phyloP scores from a whole-genome alignment of 2,888 invertebrate genomes.

The Phalangium opilio region DNA sequence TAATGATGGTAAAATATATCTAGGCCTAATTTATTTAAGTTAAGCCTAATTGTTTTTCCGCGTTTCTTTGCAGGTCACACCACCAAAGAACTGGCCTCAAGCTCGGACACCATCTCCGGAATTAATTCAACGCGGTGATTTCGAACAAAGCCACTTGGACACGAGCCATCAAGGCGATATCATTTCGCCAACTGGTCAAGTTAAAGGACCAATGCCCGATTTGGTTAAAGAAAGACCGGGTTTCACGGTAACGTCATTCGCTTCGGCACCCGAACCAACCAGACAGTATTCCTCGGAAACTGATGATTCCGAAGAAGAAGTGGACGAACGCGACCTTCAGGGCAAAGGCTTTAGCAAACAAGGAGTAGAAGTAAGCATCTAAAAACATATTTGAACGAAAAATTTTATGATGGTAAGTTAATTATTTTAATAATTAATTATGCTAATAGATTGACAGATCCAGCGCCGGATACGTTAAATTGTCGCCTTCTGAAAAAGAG shows the following conservation, averaged over 20 bases:
- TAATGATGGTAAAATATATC: no score
- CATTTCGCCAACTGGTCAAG: no score
- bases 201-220: no score
- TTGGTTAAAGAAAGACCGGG: no score
- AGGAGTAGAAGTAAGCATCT: constrained; percentile 48
- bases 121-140: constrained; percentile 32
- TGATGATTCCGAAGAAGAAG: constrained; percentile 39
- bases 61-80: constrained; percentile 10
- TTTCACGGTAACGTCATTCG: constrained; percentile 1
- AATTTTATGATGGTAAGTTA: background rate
- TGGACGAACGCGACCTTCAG: constrained; percentile 43
- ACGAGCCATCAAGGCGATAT: background rate
- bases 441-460: constrained; percentile 60
- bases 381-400: background rate
- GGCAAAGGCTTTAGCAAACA: constrained; percentile 61
- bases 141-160: constrained; percentile 24
- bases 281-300: constrained; percentile 34
- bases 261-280: constrained; percentile 1
- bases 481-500: constrained; percentile 35
- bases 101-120: constrained; percentile 33
- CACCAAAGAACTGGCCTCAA: constrained; percentile 25
- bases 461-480: constrained; percentile 68
- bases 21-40: no score
- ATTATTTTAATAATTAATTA: constrained; percentile 1
- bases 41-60: no score